Evolutionary conservation across 1,140 invertebrate species (phyloP), one percentile per base, ranked within the genome.

Genomic region (Chironomus tepperi): DNA sequence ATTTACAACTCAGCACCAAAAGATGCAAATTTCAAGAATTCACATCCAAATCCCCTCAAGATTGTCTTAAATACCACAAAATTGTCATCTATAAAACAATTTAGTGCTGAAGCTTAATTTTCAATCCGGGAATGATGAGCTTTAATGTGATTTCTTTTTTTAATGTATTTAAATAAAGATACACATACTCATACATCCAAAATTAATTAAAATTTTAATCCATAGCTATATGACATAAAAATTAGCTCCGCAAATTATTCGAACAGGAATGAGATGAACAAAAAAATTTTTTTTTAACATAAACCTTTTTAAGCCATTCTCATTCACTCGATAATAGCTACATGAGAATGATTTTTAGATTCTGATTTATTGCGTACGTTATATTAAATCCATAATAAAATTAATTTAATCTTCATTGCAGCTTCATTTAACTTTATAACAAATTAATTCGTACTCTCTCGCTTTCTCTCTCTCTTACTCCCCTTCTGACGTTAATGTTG

Each of bases 341-440:
- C 47, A 57, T n/a, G 47, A 57, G 47, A 57, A 57, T 57, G 47
- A 57, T 57, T 57, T 57, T 57, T 57, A 57, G 47, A 57, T 57
- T 57, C 47, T 57, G 47, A 57, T 57, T 57, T 57, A 57, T 57
- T 5, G 47, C 47, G 47, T 57, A n/a, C 12, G 47, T 57, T 57
- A 57, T 57, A 57, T 57, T 57, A 57, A 57, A 57, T 57, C 47
- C 47, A 57, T 57, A 57, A 57, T 57, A 57, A 57, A 57, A 57
- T 57, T 57, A 57, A 57, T 57, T 57, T 57, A 57, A 57, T 57
- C 47, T 57, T 12, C 47, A 57, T 57, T 57, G 47, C 47, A 57
- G 47, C 47, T 57, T 57, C 47, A 57, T 57, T 57, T 57, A 57
- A 57, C 47, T 57, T 57, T 57, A 57, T 57, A 57, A 57, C 47